Conservation (phyloP, 2,113 vertebrate genomes). For the Nanorana parkeri region DNA sequence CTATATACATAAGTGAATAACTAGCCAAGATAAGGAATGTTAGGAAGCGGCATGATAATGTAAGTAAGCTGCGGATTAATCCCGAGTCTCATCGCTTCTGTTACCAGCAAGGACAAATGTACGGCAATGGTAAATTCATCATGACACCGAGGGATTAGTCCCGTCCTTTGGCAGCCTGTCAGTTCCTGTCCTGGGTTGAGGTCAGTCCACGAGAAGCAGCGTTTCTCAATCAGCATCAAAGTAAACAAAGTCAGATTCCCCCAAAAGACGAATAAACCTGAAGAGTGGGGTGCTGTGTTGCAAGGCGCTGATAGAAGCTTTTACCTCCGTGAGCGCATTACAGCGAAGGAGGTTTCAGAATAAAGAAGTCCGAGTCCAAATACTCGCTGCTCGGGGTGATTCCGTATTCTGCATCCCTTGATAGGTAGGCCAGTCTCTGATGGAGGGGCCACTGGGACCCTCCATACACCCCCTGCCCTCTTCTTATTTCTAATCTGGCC, state of each 20-base stretch:
- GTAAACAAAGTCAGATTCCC: background rate
- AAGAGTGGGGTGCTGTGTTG: no score
- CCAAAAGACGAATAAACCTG: background rate
- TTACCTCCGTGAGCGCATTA: background rate
- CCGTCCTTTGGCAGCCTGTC: constrained; percentile 34
- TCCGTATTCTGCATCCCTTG: no score
- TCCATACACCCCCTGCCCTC: no score
- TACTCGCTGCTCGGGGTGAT: no score
- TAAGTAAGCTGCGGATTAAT: constrained; percentile 28
- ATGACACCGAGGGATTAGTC: constrained; percentile 30
- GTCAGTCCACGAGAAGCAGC: background rate
- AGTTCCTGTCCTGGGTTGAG: background rate
- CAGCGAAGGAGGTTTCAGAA: background rate
- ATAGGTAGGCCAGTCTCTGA: no score
- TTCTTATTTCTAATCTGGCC: no score
- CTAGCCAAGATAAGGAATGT: background rate
- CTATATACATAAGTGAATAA: constrained; percentile 22
- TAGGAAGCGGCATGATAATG: constrained; percentile 14
- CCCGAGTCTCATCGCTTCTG: constrained; percentile 1
- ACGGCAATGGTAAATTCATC: constrained; percentile 30
- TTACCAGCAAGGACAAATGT: constrained; percentile 19
- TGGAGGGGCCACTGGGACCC: no score
- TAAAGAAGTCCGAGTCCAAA: no score
- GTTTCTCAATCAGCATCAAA: background rate
- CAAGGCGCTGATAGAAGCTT: background rate